Evolutionary conservation across 1,140 invertebrate genomes (phyloP).

Genomic region (Drosophila subpulchrella): DNA sequence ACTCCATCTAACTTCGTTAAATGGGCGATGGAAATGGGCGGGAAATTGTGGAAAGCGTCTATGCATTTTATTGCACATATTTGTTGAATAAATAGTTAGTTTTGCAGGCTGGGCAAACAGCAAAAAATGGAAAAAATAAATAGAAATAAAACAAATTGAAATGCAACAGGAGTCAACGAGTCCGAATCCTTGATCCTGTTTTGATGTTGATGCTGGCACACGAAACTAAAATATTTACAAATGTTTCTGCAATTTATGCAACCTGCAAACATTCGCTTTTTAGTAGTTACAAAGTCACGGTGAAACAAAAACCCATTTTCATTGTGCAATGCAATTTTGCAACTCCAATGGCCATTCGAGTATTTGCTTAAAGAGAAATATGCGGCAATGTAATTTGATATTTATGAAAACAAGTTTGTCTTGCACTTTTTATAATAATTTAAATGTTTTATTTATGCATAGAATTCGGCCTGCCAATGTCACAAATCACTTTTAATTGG

Average conservation of each 20-base stretch:
- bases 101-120: constrained; percentile 18
- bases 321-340: constrained; percentile 20
- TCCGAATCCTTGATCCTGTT: constrained; percentile 28
- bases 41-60: constrained; percentile 3
- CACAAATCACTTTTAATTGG: constrained; percentile 1
- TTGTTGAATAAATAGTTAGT: constrained; percentile 56
- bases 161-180: constrained; percentile 32
- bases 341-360: constrained; percentile 17
- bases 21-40: neutral
- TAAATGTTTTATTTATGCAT: constrained; percentile 5
- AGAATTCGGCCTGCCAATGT: constrained; percentile 1
- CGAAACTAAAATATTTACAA: constrained; percentile 59
- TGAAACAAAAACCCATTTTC: constrained; percentile 20
- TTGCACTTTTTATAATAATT: neutral
- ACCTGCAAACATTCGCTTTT: constrained; percentile 39
- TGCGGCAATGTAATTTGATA: constrained; percentile 27
- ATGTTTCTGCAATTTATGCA: constrained; percentile 53
- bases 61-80: constrained; percentile 57
- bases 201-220: constrained; percentile 23
- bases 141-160: constrained; percentile 16
- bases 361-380: constrained; percentile 17
- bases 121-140: neutral
- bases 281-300: constrained; percentile 23
- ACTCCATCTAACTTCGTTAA: constrained; percentile 3
- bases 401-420: constrained; percentile 12